Evolutionary conservation across 2,113 vertebrate species (phyloP).

Genomic region (Cervus canadensis): DNA sequence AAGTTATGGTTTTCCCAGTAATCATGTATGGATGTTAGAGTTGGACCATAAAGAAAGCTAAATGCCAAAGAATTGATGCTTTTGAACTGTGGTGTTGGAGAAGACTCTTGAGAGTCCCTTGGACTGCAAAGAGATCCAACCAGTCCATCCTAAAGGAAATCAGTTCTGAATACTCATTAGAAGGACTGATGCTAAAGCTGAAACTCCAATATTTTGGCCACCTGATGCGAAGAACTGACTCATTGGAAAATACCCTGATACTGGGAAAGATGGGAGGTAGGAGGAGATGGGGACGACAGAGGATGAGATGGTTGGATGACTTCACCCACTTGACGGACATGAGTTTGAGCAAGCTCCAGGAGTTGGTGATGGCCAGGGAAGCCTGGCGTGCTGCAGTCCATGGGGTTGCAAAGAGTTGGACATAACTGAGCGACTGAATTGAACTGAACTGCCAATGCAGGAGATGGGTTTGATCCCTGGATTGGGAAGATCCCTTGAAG

Average conservation of each 20-base stretch:
- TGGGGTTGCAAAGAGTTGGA: neutral
- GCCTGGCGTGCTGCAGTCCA: neutral
- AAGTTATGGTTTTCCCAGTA: neutral
- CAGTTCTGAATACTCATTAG: neutral
- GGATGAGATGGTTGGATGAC: neutral
- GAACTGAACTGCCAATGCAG: neutral
- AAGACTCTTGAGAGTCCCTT: neutral
- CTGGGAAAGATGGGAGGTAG: neutral
- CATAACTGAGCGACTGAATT: neutral
- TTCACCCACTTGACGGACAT: neutral
- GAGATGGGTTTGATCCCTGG: neutral
- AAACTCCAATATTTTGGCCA: neutral
- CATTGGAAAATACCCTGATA: neutral
- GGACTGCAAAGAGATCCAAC: neutral
- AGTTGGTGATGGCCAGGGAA: neutral
- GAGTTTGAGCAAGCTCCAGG: neutral
- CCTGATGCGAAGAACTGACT: neutral
- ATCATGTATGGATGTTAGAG: neutral
- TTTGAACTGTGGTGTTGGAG: neutral
- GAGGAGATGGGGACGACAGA: neutral
- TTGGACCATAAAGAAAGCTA: neutral
- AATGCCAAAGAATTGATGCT: neutral
- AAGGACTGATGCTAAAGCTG: neutral
- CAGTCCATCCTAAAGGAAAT: neutral
- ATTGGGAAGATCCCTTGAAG: neutral